Conservation (phyloP, 1,140 invertebrate species). For the Heliothis virescens region DNA sequence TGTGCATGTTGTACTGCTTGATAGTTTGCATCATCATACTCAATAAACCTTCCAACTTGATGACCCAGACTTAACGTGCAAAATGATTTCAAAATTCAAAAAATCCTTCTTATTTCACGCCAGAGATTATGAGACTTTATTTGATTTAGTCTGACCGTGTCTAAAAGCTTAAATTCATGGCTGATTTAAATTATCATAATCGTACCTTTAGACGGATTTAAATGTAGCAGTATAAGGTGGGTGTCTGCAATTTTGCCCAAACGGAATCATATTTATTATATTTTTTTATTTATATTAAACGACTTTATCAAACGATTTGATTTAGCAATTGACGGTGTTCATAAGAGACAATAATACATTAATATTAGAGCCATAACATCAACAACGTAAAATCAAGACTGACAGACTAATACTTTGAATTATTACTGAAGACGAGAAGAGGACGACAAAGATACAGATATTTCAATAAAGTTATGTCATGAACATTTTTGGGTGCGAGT, state of each 20-base stretch:
- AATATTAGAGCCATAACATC: too few relatives aligned
- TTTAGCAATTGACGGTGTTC: too few relatives aligned
- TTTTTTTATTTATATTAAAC: too few relatives aligned
- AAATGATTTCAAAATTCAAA: constrained; percentile 3
- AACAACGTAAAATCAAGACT: background rate
- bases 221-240: background rate
- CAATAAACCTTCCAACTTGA: background rate
- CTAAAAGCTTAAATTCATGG: constrained; percentile 51
- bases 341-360: too few relatives aligned
- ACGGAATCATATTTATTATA: too few relatives aligned
- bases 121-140: constrained; percentile 33
- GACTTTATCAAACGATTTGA: too few relatives aligned
- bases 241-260: too few relatives aligned
- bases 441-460: constrained; percentile 8
- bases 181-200: constrained; percentile 56
- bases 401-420: too few relatives aligned
- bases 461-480: constrained; percentile 47
- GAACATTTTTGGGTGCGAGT: constrained; percentile 36
- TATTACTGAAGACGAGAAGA: too few relatives aligned
- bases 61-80: constrained; percentile 2
- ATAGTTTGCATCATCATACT: background rate
- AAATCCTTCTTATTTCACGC: constrained; percentile 1
- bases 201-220: constrained; percentile 46
- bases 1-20: background rate
- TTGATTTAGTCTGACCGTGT: constrained; percentile 17